phyloP scores from a whole-genome alignment of 2,113 vertebrate species.

The Edolisoma coerulescens region DNA sequence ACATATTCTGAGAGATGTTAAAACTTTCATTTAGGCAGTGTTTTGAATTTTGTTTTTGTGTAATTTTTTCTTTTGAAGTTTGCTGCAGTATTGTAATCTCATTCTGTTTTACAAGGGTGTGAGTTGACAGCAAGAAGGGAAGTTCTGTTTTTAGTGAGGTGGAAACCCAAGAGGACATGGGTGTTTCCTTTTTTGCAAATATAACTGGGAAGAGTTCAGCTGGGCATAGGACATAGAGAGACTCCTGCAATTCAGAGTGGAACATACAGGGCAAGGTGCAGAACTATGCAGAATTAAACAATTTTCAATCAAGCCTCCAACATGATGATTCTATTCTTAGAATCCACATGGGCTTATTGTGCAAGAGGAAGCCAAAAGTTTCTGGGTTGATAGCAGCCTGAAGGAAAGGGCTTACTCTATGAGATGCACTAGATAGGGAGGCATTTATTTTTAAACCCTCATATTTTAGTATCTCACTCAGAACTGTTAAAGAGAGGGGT shows the following conservation, averaged over 20 bases:
- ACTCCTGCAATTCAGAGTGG: background rate
- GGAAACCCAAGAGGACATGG: background rate
- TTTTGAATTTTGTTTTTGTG: background rate
- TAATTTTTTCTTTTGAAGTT: background rate
- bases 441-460: background rate
- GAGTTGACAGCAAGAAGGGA: background rate
- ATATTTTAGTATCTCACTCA: background rate
- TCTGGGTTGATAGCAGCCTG: background rate
- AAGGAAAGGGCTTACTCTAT: background rate
- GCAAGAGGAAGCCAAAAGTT: background rate
- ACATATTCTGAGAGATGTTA: background rate
- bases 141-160: background rate
- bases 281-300: background rate
- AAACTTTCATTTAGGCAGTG: background rate
- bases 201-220: background rate
- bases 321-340: background rate
- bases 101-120: background rate
- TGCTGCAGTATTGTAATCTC: background rate
- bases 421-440: background rate
- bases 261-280: background rate
- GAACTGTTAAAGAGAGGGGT: background rate
- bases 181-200: background rate
- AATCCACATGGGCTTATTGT: background rate
- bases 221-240: background rate
- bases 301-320: background rate